Conservation (phyloP, 2,797 vertebrate species). For the Pyrocephalus nanus region DNA sequence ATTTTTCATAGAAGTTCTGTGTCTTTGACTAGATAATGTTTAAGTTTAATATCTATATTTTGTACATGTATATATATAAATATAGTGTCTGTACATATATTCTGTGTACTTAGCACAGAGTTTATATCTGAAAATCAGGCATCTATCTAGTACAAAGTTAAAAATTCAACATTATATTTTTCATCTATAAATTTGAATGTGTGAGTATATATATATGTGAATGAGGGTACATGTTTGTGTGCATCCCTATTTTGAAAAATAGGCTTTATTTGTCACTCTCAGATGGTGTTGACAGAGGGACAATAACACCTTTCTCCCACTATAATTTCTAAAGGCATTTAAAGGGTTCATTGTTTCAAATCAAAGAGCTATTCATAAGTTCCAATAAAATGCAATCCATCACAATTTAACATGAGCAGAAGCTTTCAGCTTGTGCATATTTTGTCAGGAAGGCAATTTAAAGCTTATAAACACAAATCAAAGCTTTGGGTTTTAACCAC, state of each 20-base stretch:
- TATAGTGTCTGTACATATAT: background rate
- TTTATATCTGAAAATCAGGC: background rate
- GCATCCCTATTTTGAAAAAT: background rate
- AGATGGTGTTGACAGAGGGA: background rate
- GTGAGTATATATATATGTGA: background rate
- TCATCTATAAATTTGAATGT: background rate
- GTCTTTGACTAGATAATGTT: background rate
- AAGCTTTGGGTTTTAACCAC: constrained; percentile 53
- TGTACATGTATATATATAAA: background rate
- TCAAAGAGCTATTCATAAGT: constrained; percentile 53
- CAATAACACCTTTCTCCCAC: background rate
- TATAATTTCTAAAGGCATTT: constrained; percentile 12
- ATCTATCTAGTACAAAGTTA: background rate
- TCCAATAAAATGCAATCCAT: constrained; percentile 53
- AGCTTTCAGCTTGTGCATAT: constrained; percentile 49
- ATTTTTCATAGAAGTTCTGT: background rate
- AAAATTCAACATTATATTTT: background rate
- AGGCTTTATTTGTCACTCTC: background rate
- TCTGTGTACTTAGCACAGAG: background rate
- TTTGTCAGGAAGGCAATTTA: constrained; percentile 64
- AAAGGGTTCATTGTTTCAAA: constrained; percentile 38
- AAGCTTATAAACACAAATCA: constrained; percentile 66
- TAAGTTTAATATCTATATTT: background rate
- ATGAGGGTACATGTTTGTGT: background rate
- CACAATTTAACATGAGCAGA: constrained; percentile 27